These are phyloP conservation scores for Calliphora vicina DNA, from an alignment of 1,140 invertebrate genomes.

Conservation along the genomic window DNA sequence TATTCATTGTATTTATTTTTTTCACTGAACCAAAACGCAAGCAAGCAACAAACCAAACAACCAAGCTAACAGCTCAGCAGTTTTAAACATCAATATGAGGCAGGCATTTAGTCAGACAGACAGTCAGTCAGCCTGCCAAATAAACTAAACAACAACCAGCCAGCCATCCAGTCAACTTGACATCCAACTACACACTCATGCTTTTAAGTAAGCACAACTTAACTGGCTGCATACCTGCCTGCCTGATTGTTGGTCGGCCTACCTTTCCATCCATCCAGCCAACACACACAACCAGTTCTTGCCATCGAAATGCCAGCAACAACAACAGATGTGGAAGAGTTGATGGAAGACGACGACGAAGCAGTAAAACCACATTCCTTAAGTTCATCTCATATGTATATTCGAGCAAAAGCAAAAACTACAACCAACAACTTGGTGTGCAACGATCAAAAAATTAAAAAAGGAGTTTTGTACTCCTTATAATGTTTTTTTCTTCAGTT, in stretches of 20 bases:
- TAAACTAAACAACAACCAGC: not conserved
- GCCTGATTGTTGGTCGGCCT: not conserved
- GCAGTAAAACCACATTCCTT: slow-evolving; percentile 24
- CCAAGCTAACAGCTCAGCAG: not conserved
- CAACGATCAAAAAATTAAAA: slow-evolving; percentile 15
- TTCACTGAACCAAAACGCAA: slow-evolving; percentile 10
- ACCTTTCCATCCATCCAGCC: not conserved
- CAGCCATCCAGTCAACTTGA: not conserved
- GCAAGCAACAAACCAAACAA: not conserved
- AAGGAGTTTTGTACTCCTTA: not conserved
- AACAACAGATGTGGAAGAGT: not conserved
- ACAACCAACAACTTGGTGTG: not conserved
- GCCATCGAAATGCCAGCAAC: not conserved
- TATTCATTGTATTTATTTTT: slow-evolving; percentile 20
- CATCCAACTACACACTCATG: not conserved
- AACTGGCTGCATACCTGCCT: not conserved
- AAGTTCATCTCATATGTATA: slow-evolving; percentile 22
- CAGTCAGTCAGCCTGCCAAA: not conserved
- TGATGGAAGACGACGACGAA: not conserved
- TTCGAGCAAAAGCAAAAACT: not conserved
- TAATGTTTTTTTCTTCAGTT: not conserved
- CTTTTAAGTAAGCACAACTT: not conserved
- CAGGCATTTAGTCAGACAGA: not conserved
- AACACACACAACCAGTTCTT: not conserved
- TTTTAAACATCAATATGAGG: not conserved